Base-by-base conservation (phyloP, 1,140 invertebrate species). In the Sitobion miscanthi region DNA sequence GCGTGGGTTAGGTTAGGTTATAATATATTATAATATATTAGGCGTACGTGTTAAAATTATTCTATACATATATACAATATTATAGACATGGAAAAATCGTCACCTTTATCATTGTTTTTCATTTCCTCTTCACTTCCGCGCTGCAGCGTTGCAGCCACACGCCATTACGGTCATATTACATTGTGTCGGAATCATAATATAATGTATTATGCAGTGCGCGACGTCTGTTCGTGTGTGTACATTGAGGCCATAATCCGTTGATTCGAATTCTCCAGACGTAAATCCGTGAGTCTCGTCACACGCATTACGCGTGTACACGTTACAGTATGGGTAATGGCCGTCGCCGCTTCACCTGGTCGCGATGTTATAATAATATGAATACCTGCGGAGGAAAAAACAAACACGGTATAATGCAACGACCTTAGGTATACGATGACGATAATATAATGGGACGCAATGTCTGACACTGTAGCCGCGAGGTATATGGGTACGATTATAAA, bases 251-350 rank as follows among this genome's bases (percentile, higher is more conserved):
- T 91, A 91, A 91, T 91, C 90, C 38, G 90, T 83, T 52, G 90
- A 82, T 91, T 91, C 30, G 69, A 9, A 91, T 91, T 91, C 90
- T 47, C n/a, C n/a, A 49, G 82, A 83, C 90, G 90, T 83, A 86
- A 3, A 17, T 25, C n/a, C 49, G 47, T 21, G n/a, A 23, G 21
- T 17, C 52, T 54, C 89, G 89, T 54, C 35, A 38, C 77, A 38
- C 77, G 62, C 62, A 77, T 77, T 77, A 77, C n/a, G n/a, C 30
- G 35, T 83, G 87, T 35, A 54, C 35, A 38, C 17, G 2, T 8
- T 69, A 69, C n/a, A 25, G 30, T 83, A 38, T 83, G 3, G 42
- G 42, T 4, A 83, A 83, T 83, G 77, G 35, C 4, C 77, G 77
- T 35, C 35, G 1, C 35, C 2, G 20, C 77, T 83, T 23, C 21